Percentiles rank a stretch among this genome's conserved stretches.
phyloP scores from a whole-genome alignment of 2,113 vertebrate species.

The Scortum barcoo region DNA sequence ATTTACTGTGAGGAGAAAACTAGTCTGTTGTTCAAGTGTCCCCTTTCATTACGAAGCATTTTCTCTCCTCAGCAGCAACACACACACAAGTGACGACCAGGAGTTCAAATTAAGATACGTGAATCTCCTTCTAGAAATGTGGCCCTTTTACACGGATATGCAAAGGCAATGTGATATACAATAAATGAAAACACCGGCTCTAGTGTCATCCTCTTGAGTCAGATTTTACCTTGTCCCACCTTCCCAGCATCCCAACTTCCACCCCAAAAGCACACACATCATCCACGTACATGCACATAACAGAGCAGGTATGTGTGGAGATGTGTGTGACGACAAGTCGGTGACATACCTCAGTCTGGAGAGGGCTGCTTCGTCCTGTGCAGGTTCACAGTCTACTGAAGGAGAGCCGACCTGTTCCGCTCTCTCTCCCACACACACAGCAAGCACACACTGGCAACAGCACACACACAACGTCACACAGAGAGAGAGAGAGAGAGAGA shows the following conservation, averaged over 20 bases:
- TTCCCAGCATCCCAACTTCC: slow-evolving; percentile 42
- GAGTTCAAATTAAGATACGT: not conserved
- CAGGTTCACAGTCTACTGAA: slow-evolving; percentile 71
- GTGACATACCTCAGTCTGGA: slow-evolving; percentile 78
- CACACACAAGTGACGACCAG: not conserved
- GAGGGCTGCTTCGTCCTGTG: slow-evolving; percentile 70
- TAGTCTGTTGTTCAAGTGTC: slow-evolving; percentile 74
- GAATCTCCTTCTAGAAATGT: not conserved
- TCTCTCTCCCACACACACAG: slow-evolving; percentile 53
- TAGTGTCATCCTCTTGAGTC: slow-evolving; percentile 15
- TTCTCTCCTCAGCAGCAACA: slow-evolving; percentile 24
- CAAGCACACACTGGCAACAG: slow-evolving; percentile 38
- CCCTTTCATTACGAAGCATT: slow-evolving; percentile 41
- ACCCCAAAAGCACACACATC: slow-evolving; percentile 5
- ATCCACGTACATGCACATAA: not conserved
- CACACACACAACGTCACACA: slow-evolving; percentile 63
- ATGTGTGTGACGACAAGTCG: slow-evolving; percentile 44
- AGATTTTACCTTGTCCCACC: slow-evolving; percentile 16
- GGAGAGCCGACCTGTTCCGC: slow-evolving; percentile 71
- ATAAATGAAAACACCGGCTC: slow-evolving; percentile 1
- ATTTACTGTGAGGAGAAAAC: slow-evolving; percentile 71
- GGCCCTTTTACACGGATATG: slow-evolving; percentile 1
- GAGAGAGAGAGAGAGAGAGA: slow-evolving; percentile 38
- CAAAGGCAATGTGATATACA: slow-evolving; percentile 4
- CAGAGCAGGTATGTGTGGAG: slow-evolving; percentile 34